phyloP scores from a whole-genome alignment of 1,140 invertebrate species.

The Drosophila triauraria region DNA sequence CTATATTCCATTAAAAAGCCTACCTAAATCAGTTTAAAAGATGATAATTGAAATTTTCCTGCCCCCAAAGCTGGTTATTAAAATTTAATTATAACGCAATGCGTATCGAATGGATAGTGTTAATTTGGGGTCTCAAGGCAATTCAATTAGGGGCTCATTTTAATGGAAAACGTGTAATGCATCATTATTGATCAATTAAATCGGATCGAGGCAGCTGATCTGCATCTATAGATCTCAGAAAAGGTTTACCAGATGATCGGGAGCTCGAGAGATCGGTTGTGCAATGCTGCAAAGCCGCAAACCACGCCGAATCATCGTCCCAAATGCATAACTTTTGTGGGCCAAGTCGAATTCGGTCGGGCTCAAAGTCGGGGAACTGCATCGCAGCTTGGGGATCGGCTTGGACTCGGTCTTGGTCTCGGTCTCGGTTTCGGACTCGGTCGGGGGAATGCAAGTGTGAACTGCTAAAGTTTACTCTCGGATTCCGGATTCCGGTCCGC shows the following conservation, averaged over 20 bases:
- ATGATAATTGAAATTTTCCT: slow-evolving; percentile 18
- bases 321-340: slow-evolving; percentile 64
- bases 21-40: not conserved
- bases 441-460: slow-evolving; percentile 43
- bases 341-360: slow-evolving; percentile 50
- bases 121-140: slow-evolving; percentile 22
- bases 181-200: slow-evolving; percentile 38
- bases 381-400: slow-evolving; percentile 21
- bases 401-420: slow-evolving; percentile 46
- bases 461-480: slow-evolving; percentile 42
- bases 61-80: not conserved
- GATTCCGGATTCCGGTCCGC: slow-evolving; percentile 31
- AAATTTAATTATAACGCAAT: slow-evolving; percentile 30
- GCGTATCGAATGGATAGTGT: slow-evolving; percentile 37
- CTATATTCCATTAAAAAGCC: not conserved
- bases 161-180: slow-evolving; percentile 32
- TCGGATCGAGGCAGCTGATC: slow-evolving; percentile 22
- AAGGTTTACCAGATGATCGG: slow-evolving; percentile 14
- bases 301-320: slow-evolving; percentile 59
- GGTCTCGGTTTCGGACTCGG: slow-evolving; percentile 29
- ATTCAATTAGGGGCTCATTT: slow-evolving; percentile 33
- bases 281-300: slow-evolving; percentile 41
- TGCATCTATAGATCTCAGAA: slow-evolving; percentile 7
- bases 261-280: slow-evolving; percentile 35
- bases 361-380: slow-evolving; percentile 17